Percentiles rank a stretch among this genome's conserved stretches.
phyloP scores from a whole-genome alignment of 2,888 invertebrate genomes.

The Eupithecia vulgata region DNA sequence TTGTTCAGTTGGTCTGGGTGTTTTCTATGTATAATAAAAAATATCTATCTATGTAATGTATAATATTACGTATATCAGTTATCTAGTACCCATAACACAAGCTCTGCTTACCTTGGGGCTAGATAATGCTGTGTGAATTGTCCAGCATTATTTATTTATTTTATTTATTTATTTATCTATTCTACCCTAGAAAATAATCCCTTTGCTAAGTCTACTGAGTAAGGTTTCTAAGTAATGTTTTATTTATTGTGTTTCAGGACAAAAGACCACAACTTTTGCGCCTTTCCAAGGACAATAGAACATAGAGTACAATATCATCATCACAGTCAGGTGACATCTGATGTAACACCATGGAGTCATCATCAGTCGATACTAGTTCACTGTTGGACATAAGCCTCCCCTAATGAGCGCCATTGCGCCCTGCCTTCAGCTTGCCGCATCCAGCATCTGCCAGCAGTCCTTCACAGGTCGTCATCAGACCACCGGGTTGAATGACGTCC shows the following conservation, averaged over 20 bases:
- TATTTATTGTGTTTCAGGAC: conserved; percentile 23
- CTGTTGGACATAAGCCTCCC: not conserved
- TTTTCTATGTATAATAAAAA: too few species aligned
- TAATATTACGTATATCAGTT: too few species aligned
- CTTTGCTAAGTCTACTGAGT: not conserved
- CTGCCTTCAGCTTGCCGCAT: not conserved
- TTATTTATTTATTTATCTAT: too few species aligned
- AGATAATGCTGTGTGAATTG: too few species aligned
- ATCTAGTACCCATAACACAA: too few species aligned
- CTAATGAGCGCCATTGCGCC: not conserved
- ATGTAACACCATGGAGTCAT: not conserved
- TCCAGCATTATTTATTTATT: too few species aligned
- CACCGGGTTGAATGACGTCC: not conserved
- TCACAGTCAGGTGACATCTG: not conserved
- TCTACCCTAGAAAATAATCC: too few species aligned
- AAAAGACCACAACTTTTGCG: conserved; percentile 8
- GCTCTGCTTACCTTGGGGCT: too few species aligned
- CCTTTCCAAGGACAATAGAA: not conserved
- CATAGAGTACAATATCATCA: not conserved
- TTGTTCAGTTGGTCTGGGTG: too few species aligned
- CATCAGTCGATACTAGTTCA: not conserved
- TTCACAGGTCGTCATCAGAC: not conserved
- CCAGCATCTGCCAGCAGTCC: not conserved
- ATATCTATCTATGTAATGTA: too few species aligned
- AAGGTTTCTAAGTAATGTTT: not conserved